phyloP scores from a whole-genome alignment of 2,888 invertebrate genomes.

The Cheilosia urbana region DNA sequence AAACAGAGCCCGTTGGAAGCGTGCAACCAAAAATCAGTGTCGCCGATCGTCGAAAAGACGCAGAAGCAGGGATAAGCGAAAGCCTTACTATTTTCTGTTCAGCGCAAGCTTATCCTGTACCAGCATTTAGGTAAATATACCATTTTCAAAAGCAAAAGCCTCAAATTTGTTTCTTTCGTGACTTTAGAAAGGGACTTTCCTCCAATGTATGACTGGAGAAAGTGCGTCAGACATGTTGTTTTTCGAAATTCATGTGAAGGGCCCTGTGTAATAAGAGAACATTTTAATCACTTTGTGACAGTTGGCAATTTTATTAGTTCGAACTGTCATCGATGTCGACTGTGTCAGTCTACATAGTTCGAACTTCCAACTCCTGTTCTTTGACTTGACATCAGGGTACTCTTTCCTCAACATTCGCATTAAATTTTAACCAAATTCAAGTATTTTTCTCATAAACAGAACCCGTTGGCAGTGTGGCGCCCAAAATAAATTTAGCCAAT shows the following conservation, averaged over 20 bases:
- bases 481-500: constrained; percentile 85
- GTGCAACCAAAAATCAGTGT: constrained; percentile 86
- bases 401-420: constrained; percentile 11
- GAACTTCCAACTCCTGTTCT: too few relatives aligned
- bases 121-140: constrained; percentile 84
- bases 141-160: too few relatives aligned
- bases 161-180: too few relatives aligned
- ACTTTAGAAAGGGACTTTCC: too few relatives aligned
- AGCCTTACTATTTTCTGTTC: constrained; percentile 88
- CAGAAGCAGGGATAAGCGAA: constrained; percentile 83
- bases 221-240: too few relatives aligned
- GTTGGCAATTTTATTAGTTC: too few relatives aligned
- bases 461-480: constrained; percentile 85
- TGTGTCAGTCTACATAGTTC: too few relatives aligned
- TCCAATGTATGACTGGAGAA: too few relatives aligned
- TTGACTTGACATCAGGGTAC: not conserved
- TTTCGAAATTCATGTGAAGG: too few relatives aligned
- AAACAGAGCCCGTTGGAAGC: constrained; percentile 84
- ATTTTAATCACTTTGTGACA: too few relatives aligned
- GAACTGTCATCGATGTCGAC: too few relatives aligned
- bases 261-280: too few relatives aligned
- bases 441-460: constrained; percentile 82
- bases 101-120: constrained; percentile 87
- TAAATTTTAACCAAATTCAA: not conserved
- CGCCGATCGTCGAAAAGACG: constrained; percentile 82